Base-by-base conservation (phyloP, 2,797 vertebrate genomes). In the Sphenopsis melanotis region DNA sequence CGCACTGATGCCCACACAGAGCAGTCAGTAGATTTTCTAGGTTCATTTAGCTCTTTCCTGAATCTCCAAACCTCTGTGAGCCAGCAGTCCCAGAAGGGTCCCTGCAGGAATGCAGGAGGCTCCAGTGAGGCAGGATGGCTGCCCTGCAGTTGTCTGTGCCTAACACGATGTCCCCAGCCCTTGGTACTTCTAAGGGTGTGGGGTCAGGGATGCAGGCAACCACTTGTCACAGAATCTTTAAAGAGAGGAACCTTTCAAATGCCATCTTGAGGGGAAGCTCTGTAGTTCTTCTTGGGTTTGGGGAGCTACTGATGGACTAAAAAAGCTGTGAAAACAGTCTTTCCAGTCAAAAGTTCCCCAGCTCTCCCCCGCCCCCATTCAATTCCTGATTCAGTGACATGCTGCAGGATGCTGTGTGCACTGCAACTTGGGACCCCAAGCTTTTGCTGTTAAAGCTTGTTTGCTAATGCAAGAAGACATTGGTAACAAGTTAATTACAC, bases 361-460 rank as follows among this genome's bases (percentile, higher is more conserved):
- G 10, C 3, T 32, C 4, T 5, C 11, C 2, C 0, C 4, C 0
- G 3, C 6, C 8, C 6, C 15, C 1, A 0, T 44, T 26, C 3
- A 3, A 2, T 83, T 81, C 10, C 37, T 66, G 22, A 22, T 60
- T 64, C 5, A 1, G 32, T 18, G 55, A 22, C 6, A 9, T 49
- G 47, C n/a, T 76, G 21, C n/a, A 50, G 23, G 21, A 39, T 80
- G 4, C 59, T 71, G 4, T n/a, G 37, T 30, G 41, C 6, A 1
- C 15, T 30, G 15, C 16, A 55, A 11, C 39, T 63, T 63, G 34
- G n/a, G 69, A 60, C 5, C 10, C 26, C 22, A 24, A 57, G 50
- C 37, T 26, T 82, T 94, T 41, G 32, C 57, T 69, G 71, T 69
- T 30, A 46, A 49, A 30, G 8, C 15, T 78, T 80, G 9, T 42